Base-by-base conservation (phyloP, 2,888 invertebrate species). In the Drosophila melanosoma region DNA sequence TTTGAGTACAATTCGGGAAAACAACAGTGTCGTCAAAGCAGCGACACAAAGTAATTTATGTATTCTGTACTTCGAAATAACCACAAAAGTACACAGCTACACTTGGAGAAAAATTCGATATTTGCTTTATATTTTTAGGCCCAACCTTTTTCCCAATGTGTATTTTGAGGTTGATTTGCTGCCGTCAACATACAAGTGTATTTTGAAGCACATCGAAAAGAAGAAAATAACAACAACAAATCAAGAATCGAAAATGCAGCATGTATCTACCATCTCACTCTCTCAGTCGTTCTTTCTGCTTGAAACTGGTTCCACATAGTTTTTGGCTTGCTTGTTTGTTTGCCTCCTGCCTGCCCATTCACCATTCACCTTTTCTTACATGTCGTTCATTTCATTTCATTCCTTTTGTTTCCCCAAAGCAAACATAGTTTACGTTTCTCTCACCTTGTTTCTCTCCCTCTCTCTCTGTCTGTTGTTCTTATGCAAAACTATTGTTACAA, bases 171-270 rank as follows among this genome's bases (percentile, higher is more conserved):
- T 38, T 56, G 62, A 76, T 67, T 59, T 56, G 54, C 12, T 48
- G 61, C 12, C 42, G 29, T 58, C 38, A 75, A 45, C 12, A 45
- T 51, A 38, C 15, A 20, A 42, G 58, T 32, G 32, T 11, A 42
- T 67, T 74, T 72, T 62, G 17, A 62, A 53, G 58, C 63, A 52
- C 52, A 20, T 35, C 5, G 15, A 33, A 38, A 10, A 62, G n/a
- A 38, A 33, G 58, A 36, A 60, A 49, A 69, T 53, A 63, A 67
- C 49, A 49, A 69, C 72, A 79, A 76, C 70, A 68, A 85, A 72
- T 83, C 75, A 61, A 74, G 81, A 45, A 72, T 78, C 54, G 48
- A 71, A 66, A 87, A 51, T 74, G 86, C 86, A 85, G 86, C 86
- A 83, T 78, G 63, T 76, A 81, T 78, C 73, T 77, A 57, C 63